These are phyloP conservation scores for Champsocephalus esox DNA, from an alignment of 2,797 vertebrate species.

Conservation along the genomic window DNA sequence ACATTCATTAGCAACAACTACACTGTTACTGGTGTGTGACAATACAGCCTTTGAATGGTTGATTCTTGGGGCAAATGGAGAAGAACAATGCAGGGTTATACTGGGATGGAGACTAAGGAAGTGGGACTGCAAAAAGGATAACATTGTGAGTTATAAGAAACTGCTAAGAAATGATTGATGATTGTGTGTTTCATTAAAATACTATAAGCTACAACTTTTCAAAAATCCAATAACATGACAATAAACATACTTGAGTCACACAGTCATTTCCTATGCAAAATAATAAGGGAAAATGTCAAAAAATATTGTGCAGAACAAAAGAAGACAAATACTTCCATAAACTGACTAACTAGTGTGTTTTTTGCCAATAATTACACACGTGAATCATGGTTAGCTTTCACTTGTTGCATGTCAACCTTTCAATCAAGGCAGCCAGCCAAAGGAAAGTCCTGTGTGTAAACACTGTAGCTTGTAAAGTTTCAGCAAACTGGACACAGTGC, in stretches of 20 bases:
- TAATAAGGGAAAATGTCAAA: background rate
- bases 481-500: slow-evolving; percentile 32
- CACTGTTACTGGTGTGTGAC: no score
- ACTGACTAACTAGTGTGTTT: background rate
- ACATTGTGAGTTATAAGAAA: background rate
- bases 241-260: background rate
- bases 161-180: background rate
- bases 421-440: background rate
- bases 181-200: background rate
- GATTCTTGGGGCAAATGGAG: background rate
- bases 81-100: slow-evolving; percentile 39
- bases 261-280: background rate
- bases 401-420: slow-evolving; percentile 53
- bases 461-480: slow-evolving; percentile 26
- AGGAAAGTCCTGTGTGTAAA: slow-evolving; percentile 44
- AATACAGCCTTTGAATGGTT: no score
- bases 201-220: background rate
- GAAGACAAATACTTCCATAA: background rate
- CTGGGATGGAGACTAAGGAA: slow-evolving; percentile 40
- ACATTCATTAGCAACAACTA: no score
- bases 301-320: background rate
- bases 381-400: background rate
- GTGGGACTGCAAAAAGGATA: slow-evolving; percentile 18
- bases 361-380: background rate
- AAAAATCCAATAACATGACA: background rate